Evolutionary conservation across 2,113 vertebrate species (phyloP).

Genomic region (Loxodonta africana): DNA sequence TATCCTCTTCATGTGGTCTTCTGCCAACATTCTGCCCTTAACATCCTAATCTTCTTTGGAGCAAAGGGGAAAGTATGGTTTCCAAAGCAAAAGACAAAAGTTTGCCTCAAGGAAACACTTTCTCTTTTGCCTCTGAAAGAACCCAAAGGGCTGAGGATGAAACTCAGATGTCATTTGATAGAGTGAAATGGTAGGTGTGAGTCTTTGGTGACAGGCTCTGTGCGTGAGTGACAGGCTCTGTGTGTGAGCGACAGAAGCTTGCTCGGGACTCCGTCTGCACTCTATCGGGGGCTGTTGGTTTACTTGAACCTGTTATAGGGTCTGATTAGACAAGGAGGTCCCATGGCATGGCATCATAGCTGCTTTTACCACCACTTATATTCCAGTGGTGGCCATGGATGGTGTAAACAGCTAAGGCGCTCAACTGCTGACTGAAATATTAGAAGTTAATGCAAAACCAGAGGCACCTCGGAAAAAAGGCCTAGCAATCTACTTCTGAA

Average conservation of each 20-base stretch:
- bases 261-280: rapidly evolving
- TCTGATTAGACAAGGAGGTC: not conserved
- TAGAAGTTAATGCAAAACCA: not conserved
- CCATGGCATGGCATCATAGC: rapidly evolving
- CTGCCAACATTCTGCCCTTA: conserved; percentile 44
- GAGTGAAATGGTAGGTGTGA: rapidly evolving
- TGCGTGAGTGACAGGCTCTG: rapidly evolving
- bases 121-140: conserved; percentile 61
- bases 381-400: not conserved
- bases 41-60: conserved; percentile 71
- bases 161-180: not conserved
- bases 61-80: conserved; percentile 62
- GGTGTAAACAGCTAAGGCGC: not conserved
- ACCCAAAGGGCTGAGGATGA: not conserved
- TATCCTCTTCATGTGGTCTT: conserved; percentile 71
- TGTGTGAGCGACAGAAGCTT: rapidly evolving
- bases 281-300: not conserved
- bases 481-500: not conserved
- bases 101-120: conserved; percentile 78
- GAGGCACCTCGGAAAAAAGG: not conserved
- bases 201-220: rapidly evolving
- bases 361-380: rapidly evolving
- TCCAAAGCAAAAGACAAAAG: conserved; percentile 72
- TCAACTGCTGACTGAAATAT: not conserved
- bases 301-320: rapidly evolving